Base-by-base conservation (phyloP, 2,113 vertebrate species). In the Labeo rohita region DNA sequence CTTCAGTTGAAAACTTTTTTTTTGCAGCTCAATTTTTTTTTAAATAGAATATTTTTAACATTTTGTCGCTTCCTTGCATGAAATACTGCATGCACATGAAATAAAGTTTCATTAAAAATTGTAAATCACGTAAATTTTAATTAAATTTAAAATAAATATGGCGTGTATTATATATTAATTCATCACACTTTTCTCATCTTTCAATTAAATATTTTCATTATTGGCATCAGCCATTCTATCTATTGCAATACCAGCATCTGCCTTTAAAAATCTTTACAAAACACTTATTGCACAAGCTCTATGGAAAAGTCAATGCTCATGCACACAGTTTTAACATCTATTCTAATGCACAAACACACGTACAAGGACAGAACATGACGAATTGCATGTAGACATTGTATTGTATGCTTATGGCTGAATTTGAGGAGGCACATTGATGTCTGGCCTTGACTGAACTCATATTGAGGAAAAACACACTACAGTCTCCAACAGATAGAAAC, bases 401-500 rank as follows among this genome's bases (percentile, higher is more conserved):
- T 23, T 36, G 23, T 13, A 65, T 21, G 3, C 6, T 36, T 36
- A 68, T 68, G 28, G 13, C 65, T 68, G 65, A 36, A 68, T 68
- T 36, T 16, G 28, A 3, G 34, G 65, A 47, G 1, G 36, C 65
- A n/a, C 80, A 72, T 15, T 59, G 65, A 39, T 72, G 79, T 50
- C 50, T 43, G 76, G 84, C 75, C 84, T 79, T 43, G 12, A 9
- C 49, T 85, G 76, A 86, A 54, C 80, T 36, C n/a, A 16, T 54
- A 28, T 49, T 23, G 39, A 77, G 59, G 59, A 82, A 63, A 82
- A 45, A 70, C n/a, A 50, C 39, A 82, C 70, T 23, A 74, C 34
- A 45, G 1, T 73, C 43, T 82, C 39, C 77, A 77, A 59, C 73
- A 88, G 73, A 88, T 50, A 54, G 74, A 83, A 75, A 59, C 13